phyloP scores from a whole-genome alignment of 2,113 vertebrate genomes.

The Ochotona princeps region DNA sequence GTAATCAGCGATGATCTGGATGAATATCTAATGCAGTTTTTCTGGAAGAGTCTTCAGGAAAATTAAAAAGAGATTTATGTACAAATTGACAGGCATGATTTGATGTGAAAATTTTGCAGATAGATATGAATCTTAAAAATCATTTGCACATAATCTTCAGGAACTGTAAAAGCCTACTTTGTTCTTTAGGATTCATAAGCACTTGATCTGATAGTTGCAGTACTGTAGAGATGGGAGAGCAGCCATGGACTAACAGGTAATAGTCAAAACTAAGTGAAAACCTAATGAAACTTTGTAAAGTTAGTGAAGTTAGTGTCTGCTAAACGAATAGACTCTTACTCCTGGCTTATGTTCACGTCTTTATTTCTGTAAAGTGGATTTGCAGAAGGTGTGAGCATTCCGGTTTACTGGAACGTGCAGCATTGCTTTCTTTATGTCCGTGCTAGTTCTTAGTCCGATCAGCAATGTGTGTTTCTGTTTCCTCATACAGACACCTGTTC shows the following conservation, averaged over 20 bases:
- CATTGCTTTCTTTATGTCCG: background rate
- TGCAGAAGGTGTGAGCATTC: background rate
- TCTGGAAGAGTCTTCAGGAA: background rate
- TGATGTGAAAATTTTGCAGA: background rate
- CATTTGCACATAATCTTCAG: background rate
- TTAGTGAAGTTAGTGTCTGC: constrained; percentile 38
- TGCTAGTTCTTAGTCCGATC: background rate
- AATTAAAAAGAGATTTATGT: background rate
- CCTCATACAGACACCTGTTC: background rate
- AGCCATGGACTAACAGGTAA: background rate
- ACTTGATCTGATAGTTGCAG: background rate
- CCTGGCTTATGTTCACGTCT: background rate
- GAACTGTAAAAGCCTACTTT: background rate
- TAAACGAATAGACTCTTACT: constrained; percentile 22
- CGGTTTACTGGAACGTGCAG: background rate
- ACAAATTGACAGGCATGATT: constrained; percentile 6
- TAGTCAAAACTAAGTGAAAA: background rate
- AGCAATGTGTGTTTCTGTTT: background rate
- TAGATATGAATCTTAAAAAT: background rate
- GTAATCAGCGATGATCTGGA: background rate
- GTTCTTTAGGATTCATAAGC: background rate
- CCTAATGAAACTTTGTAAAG: background rate
- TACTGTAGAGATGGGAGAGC: constrained; percentile 18
- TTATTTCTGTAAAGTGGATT: constrained; percentile 6
- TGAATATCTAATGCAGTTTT: background rate